Evolutionary conservation across 2,888 invertebrate genomes (phyloP), one percentile per base, ranked within the genome.

Genomic region (Megalurothrips usitatus): DNA sequence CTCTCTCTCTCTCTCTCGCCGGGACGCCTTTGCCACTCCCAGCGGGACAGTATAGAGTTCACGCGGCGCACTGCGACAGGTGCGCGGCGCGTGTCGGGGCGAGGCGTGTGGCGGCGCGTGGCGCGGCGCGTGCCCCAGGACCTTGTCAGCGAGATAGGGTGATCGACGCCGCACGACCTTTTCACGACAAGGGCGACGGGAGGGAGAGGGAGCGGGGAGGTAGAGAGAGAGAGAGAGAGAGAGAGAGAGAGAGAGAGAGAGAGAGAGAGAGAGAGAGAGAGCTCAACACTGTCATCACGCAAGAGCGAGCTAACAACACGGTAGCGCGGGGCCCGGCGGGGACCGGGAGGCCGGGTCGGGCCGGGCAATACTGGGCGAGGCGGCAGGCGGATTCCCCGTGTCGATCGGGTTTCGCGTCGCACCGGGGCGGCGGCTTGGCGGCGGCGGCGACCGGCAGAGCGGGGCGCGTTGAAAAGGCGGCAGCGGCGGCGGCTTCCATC

Each of bases 231-330:
- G 52, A 52, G 52, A 52, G 52, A 52, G 52, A 52, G 52, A 52
- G 52, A 52, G 52, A 52, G 52, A 52, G 52, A 52, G 52, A 52
- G 52, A 52, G 52, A 52, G 52, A 52, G 52, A 52, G 58, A 58
- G 58, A 58, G 58, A 58, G 58, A 10, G 58, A 14, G 58, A 58
- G 14, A 10, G 58, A 14, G 58, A 58, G 58, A 58, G 58, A 10
- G 58, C 34, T 43, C 14, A 58, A 58, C 19, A 58, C 58, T 58
- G 58, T 58, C 58, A 58, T 58, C 58, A 58, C 58, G 14, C 6
- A 6, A 19, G 58, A 52, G 52, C 52, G 14, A 17, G 58, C 58
- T 58, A 58, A 58, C 58, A 58, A 58, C 58, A 58, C 58, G 58
- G 58, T 19, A 14, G 58, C 19, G 58, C 58, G 19, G 19, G 58